Conservation (phyloP, 2,797 vertebrate genomes). For the Synaphobranchus kaupii region DNA sequence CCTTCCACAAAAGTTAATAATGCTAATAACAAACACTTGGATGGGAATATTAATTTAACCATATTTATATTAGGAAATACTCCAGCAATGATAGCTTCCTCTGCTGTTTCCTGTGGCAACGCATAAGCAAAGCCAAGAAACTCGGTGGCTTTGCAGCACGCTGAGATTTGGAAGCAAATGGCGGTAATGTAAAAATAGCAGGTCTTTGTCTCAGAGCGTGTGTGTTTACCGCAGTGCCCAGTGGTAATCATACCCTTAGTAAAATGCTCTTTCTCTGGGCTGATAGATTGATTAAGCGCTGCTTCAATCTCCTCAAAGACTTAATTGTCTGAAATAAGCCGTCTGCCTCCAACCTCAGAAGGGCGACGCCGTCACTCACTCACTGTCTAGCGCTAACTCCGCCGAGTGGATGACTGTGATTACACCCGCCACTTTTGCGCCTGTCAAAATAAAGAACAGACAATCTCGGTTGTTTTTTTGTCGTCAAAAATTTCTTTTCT, state of each 20-base stretch:
- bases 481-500: not conserved
- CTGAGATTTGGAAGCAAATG: slow-evolving; percentile 9
- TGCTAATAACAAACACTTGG: not conserved
- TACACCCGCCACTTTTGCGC: not conserved
- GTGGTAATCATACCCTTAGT: slow-evolving; percentile 6
- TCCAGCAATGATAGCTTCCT: not conserved
- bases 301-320: slow-evolving; percentile 26
- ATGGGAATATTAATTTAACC: not conserved
- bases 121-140: not conserved
- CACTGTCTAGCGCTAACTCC: not conserved
- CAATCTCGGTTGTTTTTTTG: slow-evolving; percentile 3
- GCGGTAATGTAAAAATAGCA: slow-evolving; percentile 29
- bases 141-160: not conserved
- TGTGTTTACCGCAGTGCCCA: not conserved
- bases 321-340: slow-evolving; percentile 32
- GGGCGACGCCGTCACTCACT: slow-evolving; percentile 4
- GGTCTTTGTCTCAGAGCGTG: slow-evolving; percentile 18
- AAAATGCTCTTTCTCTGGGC: slow-evolving; percentile 5
- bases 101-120: not conserved
- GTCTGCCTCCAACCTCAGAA: slow-evolving; percentile 7
- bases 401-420: slow-evolving; percentile 6
- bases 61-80: not conserved
- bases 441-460: slow-evolving; percentile 20
- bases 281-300: slow-evolving; percentile 39
- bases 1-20: not conserved